These are phyloP conservation scores for Gnathonemus longibarbis DNA, from an alignment of 2,113 vertebrate genomes.

Conservation along the genomic window DNA sequence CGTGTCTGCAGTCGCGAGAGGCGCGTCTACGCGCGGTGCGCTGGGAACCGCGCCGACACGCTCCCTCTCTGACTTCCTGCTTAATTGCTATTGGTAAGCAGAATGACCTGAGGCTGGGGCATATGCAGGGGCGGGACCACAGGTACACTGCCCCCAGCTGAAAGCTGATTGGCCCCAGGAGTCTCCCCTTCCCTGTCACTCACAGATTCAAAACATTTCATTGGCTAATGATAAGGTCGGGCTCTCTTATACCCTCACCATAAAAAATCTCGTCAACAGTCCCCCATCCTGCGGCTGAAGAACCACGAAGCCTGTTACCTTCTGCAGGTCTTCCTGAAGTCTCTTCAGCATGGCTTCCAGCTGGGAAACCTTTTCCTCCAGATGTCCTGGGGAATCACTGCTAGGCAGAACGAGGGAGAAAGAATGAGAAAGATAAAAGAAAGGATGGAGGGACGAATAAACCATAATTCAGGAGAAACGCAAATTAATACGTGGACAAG, in stretches of 20 bases:
- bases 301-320: conserved; percentile 63
- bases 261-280: neutral
- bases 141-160: neutral
- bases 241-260: neutral
- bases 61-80: neutral
- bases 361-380: conserved; percentile 81
- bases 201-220: neutral
- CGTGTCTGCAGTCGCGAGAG: neutral
- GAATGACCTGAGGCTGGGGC: neutral
- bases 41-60: neutral
- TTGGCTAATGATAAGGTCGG: neutral
- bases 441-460: neutral
- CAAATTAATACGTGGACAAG: neutral
- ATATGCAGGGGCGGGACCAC: neutral
- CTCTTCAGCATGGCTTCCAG: conserved; percentile 78
- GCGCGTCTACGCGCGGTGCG: neutral
- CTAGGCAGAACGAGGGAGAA: neutral
- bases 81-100: neutral
- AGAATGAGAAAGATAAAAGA: neutral
- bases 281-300: neutral
- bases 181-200: neutral
- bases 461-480: neutral
- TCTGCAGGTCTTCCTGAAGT: conserved; percentile 80
- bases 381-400: conserved; percentile 44
- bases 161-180: neutral